Percentiles rank a stretch among this genome's conserved stretches.
These are phyloP conservation scores for Drosophila rhopaloa DNA, from an alignment of 1,140 invertebrate species.

Conservation along the genomic window DNA sequence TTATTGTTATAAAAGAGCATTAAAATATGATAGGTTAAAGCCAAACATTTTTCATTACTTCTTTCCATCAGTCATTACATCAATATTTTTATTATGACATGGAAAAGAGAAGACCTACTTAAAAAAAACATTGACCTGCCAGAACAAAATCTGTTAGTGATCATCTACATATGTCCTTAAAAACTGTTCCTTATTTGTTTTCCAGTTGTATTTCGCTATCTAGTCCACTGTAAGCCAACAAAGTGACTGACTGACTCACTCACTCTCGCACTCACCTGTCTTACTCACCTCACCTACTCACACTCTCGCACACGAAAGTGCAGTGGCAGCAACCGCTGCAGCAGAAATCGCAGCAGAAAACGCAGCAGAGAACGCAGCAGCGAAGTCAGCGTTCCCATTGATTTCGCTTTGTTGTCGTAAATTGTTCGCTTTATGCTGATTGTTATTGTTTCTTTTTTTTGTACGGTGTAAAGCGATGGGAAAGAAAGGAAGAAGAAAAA, in stretches of 20 bases:
- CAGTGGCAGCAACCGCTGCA: conserved; percentile 33
- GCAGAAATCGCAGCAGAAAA: conserved; percentile 5
- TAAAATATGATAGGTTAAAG: no score
- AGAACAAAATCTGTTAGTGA: no score
- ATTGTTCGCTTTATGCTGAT: conserved; percentile 36
- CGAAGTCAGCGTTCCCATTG: conserved; percentile 36
- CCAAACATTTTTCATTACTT: no score
- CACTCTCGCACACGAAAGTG: conserved; percentile 22
- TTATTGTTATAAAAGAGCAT: no score
- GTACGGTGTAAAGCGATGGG: conserved; percentile 4
- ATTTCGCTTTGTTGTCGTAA: conserved; percentile 51
- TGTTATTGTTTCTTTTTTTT: conserved; percentile 40
- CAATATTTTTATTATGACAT: no score
- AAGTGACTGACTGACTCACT: conserved; percentile 23
- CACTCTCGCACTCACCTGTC: conserved; percentile 16
- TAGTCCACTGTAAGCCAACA: conserved; percentile 6
- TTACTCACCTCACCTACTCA: conserved; percentile 10
- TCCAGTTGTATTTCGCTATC: background rate
- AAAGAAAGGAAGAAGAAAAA: background rate
- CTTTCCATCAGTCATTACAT: no score
- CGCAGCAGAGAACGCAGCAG: conserved; percentile 2
- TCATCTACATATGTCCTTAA: no score
- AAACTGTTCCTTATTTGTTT: no score
- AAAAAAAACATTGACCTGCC: no score
- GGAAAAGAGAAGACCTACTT: no score